Evolutionary conservation across 2,113 vertebrate species (phyloP), one percentile per base, ranked within the genome.

Genomic region (Aplodontia rufa): DNA sequence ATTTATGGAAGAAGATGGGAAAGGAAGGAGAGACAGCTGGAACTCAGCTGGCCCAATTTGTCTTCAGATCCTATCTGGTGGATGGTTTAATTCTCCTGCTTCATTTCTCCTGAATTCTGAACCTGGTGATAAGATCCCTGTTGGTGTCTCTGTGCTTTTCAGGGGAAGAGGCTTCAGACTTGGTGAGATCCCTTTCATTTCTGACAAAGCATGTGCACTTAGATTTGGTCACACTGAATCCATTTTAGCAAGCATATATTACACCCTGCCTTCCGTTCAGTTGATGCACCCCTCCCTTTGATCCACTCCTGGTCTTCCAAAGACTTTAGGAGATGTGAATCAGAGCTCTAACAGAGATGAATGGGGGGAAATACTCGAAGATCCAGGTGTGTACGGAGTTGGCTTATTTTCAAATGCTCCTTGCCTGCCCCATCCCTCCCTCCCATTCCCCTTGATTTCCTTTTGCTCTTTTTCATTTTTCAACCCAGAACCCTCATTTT

Each of bases 131-230:
- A 96, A 97, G 82, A 86, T 66, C 69, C 78, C 72, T 58, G 55
- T 66, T 74, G 42, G 40, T 47, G 64, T 96, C 74, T 53, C 74
- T 83, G 0, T 3, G 47, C 80, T 35, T 90, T 95, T 95, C 90
- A 32, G 76, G 71, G 76, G 86, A 82, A 53, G 78, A 91, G 58
- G 69, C 72, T 93, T 93, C 51, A 53, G 53, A 19, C 47, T 19
- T 71, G 19, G 42, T 64, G 66, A 66, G 62, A 80, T 22, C 16
- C 35, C 95, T 97, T 97, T 97, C 94, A 96, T 84, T 92, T 94
- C 90, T 93, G 94, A 96, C 76, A 80, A 90, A 83, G 53, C 64
- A 1, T 96, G 93, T 95, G 94, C 83, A 93, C 93, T 95, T 97
- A 87, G 76, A 85, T 81, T 76, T 45, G 14, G 94, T 87, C 78